Percentiles rank a stretch among this genome's conserved stretches.
These are phyloP conservation scores for Tineola bisselliella DNA, from an alignment of 2,888 invertebrate genomes.

Conservation along the genomic window DNA sequence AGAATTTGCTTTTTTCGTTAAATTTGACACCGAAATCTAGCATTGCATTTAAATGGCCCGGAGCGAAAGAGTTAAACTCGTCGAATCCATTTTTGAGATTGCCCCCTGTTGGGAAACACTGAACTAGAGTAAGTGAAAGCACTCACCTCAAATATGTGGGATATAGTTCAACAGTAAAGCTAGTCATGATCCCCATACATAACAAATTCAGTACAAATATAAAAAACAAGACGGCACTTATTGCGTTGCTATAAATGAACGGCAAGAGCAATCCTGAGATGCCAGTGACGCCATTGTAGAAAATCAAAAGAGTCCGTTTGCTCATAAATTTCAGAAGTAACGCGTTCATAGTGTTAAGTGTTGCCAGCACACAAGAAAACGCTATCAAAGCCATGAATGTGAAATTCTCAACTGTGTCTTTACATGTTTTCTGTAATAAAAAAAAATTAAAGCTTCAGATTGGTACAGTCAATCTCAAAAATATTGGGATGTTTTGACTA, in stretches of 20 bases:
- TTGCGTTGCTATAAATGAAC: conserved; percentile 48
- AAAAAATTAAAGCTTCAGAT: too few relatives aligned
- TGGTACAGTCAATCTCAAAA: too few relatives aligned
- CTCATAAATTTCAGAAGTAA: conserved; percentile 11
- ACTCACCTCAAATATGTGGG: conserved; percentile 31
- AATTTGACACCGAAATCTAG: too few relatives aligned
- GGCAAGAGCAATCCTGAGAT: conserved; percentile 54
- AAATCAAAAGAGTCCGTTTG: conserved; percentile 44
- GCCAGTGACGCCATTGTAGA: conserved; percentile 45
- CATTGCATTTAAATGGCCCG: too few relatives aligned
- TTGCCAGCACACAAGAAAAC: not conserved
- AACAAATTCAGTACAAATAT: conserved; percentile 33
- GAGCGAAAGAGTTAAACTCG: too few relatives aligned
- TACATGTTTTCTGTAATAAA: conserved; percentile 2
- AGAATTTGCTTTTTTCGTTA: too few relatives aligned
- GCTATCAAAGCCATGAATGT: conserved; percentile 9
- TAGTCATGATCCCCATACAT: conserved; percentile 36
- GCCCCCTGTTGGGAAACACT: too few relatives aligned
- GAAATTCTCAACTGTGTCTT: conserved; percentile 12
- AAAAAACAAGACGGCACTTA: conserved; percentile 53
- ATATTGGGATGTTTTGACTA: too few relatives aligned
- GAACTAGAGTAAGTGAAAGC: not conserved
- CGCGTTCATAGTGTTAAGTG: conserved; percentile 13
- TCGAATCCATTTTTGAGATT: too few relatives aligned
- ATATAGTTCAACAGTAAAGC: conserved; percentile 42